phyloP scores from a whole-genome alignment of 2,888 invertebrate species.

The Leucophenga montana region DNA sequence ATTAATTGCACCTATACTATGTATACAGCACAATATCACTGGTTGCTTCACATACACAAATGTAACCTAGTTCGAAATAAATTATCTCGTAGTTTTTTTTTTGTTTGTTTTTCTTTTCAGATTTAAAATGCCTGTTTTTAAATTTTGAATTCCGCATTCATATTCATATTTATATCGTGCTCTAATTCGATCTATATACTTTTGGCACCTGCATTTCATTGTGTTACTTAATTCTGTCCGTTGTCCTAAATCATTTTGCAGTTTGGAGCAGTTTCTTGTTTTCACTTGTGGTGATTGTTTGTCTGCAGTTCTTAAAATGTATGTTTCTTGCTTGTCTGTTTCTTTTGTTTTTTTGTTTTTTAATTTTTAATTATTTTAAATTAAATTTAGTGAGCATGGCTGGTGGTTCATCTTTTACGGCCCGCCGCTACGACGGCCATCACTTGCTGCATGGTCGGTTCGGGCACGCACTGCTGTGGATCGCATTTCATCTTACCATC shows the following conservation, averaged over 20 bases:
- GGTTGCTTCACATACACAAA: slow-evolving; percentile 69
- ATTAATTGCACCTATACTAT: slow-evolving; percentile 74
- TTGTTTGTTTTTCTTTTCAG: slow-evolving; percentile 17
- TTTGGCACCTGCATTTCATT: slow-evolving; percentile 16
- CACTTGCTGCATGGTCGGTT: slow-evolving; percentile 92
- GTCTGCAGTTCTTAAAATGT: slow-evolving; percentile 47
- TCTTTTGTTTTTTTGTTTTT: slow-evolving; percentile 34
- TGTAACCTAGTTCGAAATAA: slow-evolving; percentile 68
- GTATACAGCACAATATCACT: slow-evolving; percentile 74
- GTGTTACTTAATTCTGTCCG: slow-evolving; percentile 24
- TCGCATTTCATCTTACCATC: slow-evolving; percentile 96
- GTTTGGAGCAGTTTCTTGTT: slow-evolving; percentile 48
- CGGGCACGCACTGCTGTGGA: slow-evolving; percentile 90
- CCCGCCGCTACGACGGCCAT: slow-evolving; percentile 85
- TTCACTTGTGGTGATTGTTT: slow-evolving; percentile 23
- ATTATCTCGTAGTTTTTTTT: background rate
- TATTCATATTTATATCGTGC: background rate
- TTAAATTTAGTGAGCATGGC: slow-evolving; percentile 70
- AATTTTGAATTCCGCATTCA: slow-evolving; percentile 23
- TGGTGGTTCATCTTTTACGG: slow-evolving; percentile 79
- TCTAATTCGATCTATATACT: background rate
- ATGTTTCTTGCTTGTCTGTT: too few species aligned
- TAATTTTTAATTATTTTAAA: slow-evolving; percentile 50
- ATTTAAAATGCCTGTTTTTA: slow-evolving; percentile 46
- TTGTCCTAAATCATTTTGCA: slow-evolving; percentile 13